A percentile compares a stretch with the other conserved stretches of the same genome.
These are phyloP conservation scores for Globodera rostochiensis DNA, from an alignment of 1,140 invertebrate genomes.

Conservation along the genomic window DNA sequence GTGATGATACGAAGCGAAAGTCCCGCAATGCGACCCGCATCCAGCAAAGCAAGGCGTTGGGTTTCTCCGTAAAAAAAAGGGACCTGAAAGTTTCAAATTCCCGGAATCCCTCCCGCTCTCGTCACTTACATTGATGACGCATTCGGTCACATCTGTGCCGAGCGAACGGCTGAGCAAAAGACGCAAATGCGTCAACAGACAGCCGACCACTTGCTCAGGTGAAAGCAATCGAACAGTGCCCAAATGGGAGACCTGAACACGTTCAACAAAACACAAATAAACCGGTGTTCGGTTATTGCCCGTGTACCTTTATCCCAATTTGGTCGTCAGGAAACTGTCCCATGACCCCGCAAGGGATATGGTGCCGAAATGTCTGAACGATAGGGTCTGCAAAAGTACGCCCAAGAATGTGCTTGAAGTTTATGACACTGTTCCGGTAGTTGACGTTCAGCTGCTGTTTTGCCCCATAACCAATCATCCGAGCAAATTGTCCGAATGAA, in stretches of 20 bases:
- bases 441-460: conserved; percentile 22
- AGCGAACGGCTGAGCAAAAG: conserved; percentile 83
- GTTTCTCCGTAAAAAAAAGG: conserved; percentile 21
- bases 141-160: conserved; percentile 80
- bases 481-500: conserved; percentile 20
- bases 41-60: conserved; percentile 11
- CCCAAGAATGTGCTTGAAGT: conserved; percentile 23
- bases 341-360: conserved; percentile 14
- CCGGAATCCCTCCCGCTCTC: no score
- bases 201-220: conserved; percentile 92
- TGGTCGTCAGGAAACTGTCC: conserved; percentile 15
- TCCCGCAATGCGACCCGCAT: conserved; percentile 20
- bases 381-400: background rate
- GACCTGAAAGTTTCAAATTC: conserved; percentile 8
- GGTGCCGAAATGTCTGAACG: background rate
- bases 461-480: conserved; percentile 21
- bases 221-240: conserved; percentile 82
- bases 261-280: background rate
- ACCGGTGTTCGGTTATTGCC: background rate
- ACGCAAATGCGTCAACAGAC: conserved; percentile 95
- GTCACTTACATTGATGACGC: conserved; percentile 80
- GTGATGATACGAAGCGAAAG: conserved; percentile 17
- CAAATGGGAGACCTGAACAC: conserved; percentile 76
- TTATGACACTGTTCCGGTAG: conserved; percentile 9
- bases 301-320: conserved; percentile 15